Conservation (phyloP, 2,113 vertebrate species). For the Semicossyphus pulcher region DNA sequence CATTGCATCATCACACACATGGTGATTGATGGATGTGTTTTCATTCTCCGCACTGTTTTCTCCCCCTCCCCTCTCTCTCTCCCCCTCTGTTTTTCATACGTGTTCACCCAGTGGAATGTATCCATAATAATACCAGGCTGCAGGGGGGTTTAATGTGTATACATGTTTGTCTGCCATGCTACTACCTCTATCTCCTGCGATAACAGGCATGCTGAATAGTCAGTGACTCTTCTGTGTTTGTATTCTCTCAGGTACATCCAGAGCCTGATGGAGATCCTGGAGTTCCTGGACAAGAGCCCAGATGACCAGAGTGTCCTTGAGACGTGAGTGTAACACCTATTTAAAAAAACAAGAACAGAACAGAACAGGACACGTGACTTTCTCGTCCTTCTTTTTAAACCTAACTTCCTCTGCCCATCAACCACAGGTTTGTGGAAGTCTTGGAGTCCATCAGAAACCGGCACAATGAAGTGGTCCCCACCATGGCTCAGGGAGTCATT, state of each 20-base stretch:
- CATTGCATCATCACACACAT: not conserved
- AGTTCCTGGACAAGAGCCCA: slow-evolving; percentile 87
- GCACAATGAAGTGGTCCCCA: slow-evolving; percentile 92
- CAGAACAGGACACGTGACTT: not conserved
- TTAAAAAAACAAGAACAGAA: not conserved
- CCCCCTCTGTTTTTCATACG: not conserved
- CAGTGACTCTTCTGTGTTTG: not conserved
- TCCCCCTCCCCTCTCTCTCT: not conserved
- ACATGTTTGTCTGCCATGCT: not conserved
- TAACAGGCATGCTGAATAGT: not conserved
- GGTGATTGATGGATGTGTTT: slow-evolving; percentile 20
- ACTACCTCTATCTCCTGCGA: not conserved
- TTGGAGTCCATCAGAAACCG: slow-evolving; percentile 89
- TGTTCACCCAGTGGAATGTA: not conserved
- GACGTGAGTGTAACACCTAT: slow-evolving; percentile 80
- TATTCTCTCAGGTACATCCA: slow-evolving; percentile 86
- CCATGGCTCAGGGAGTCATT: slow-evolving; percentile 90
- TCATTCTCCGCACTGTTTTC: not conserved
- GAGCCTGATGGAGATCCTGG: slow-evolving; percentile 91
- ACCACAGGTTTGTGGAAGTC: slow-evolving; percentile 84
- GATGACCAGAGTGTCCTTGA: slow-evolving; percentile 86
- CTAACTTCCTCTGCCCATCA: not conserved
- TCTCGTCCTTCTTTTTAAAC: not conserved
- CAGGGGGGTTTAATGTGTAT: not conserved
- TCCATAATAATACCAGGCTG: not conserved